These are phyloP conservation scores for Patella pellucida DNA, from an alignment of 2,888 invertebrate species.

Conservation along the genomic window DNA sequence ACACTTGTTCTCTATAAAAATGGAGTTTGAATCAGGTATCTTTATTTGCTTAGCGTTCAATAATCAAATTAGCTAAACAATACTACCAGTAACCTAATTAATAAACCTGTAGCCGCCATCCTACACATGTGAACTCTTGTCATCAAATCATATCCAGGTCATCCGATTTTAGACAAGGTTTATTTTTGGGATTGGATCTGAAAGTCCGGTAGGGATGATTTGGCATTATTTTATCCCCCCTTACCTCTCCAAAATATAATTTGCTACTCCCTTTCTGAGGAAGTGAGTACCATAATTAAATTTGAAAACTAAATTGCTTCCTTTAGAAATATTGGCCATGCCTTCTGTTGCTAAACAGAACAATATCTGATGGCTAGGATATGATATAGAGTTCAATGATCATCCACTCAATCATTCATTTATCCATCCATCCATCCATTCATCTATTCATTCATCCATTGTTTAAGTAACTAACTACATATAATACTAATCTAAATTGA, in stretches of 20 bases:
- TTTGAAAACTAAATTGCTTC: too few species aligned
- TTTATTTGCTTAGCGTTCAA: slow-evolving; percentile 1
- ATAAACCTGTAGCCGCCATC: too few species aligned
- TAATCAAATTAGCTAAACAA: neutral
- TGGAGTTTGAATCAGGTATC: slow-evolving; percentile 6
- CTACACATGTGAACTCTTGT: too few species aligned
- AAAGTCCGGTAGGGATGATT: neutral
- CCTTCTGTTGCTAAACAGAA: too few species aligned
- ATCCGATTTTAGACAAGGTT: neutral
- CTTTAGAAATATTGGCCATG: too few species aligned
- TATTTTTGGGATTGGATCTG: too few species aligned
- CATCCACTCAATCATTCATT: neutral
- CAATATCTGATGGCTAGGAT: too few species aligned
- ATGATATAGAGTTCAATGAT: neutral
- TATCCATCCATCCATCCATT: neutral
- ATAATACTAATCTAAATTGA: too few species aligned
- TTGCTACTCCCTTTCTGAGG: too few species aligned
- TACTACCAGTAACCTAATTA: neutral
- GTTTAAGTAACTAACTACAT: too few species aligned
- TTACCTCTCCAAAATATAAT: neutral
- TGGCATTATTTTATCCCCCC: neutral
- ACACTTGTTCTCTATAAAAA: neutral
- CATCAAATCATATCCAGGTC: too few species aligned
- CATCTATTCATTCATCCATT: neutral
- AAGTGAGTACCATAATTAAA: too few species aligned